Conservation (phyloP, 2,888 invertebrate genomes). For the Actias luna region DNA sequence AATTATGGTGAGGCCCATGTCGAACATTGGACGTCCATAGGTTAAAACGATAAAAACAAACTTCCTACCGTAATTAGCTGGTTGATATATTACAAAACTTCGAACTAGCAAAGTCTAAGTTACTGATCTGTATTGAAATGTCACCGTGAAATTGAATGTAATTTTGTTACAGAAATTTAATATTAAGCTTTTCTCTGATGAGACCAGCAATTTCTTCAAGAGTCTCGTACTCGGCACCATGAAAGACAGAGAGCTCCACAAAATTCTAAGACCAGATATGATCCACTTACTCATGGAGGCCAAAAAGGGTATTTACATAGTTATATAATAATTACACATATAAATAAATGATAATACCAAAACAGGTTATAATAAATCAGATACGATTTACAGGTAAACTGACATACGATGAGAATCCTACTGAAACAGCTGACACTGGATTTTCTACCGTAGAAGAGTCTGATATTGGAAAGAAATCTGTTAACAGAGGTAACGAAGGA, state of each 20-base stretch:
- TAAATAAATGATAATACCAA: not conserved
- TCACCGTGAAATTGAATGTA: not conserved
- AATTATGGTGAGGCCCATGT: no score
- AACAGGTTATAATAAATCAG: not conserved
- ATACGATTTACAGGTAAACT: constrained; percentile 38
- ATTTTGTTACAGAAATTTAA: constrained; percentile 36
- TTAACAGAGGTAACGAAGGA: constrained; percentile 29
- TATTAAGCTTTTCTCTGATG: constrained; percentile 49
- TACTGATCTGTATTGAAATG: not conserved
- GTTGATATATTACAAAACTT: no score
- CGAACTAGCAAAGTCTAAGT: not conserved
- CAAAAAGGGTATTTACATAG: constrained; percentile 27
- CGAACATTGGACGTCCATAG: no score
- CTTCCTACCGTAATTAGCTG: no score
- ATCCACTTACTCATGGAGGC: constrained; percentile 75
- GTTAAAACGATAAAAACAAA: no score
- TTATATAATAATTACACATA: not conserved
- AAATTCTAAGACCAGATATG: constrained; percentile 78
- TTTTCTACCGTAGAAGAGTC: constrained; percentile 63
- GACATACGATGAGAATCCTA: constrained; percentile 36
- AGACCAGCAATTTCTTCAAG: constrained; percentile 57
- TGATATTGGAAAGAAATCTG: constrained; percentile 39
- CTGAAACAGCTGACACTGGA: constrained; percentile 40
- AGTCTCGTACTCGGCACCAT: constrained; percentile 64
- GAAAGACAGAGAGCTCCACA: constrained; percentile 63